These are phyloP conservation scores for Carettochelys insculpta DNA, from an alignment of 2,113 vertebrate species.

Conservation along the genomic window DNA sequence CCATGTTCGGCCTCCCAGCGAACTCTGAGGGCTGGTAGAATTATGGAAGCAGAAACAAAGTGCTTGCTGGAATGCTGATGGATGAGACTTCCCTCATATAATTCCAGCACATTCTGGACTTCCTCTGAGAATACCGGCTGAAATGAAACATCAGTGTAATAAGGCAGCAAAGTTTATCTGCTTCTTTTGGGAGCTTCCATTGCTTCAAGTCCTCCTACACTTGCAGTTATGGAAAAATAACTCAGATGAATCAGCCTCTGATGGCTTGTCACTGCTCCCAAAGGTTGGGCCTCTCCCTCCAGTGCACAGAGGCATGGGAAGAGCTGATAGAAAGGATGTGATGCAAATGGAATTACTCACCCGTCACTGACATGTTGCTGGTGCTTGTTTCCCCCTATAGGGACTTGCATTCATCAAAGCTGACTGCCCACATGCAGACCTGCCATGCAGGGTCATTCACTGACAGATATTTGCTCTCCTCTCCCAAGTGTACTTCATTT, in stretches of 20 bases:
- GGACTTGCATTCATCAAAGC: not conserved
- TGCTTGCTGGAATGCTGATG: not conserved
- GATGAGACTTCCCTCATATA: not conserved
- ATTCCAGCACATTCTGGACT: not conserved
- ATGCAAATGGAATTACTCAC: not conserved
- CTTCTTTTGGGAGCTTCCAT: not conserved
- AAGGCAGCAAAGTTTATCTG: not conserved
- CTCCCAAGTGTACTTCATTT: not conserved
- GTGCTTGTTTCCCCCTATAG: not conserved
- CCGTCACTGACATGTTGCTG: not conserved
- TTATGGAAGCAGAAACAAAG: not conserved
- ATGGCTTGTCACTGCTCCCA: not conserved
- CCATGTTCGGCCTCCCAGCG: not conserved
- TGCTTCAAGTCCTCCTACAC: not conserved
- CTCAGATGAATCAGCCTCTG: not conserved
- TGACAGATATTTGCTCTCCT: not conserved
- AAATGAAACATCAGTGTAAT: not conserved
- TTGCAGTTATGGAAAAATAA: not conserved
- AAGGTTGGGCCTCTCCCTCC: not conserved
- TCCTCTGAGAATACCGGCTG: not conserved
- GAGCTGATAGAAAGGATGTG: not conserved
- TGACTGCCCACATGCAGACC: not conserved
- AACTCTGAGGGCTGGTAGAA: not conserved
- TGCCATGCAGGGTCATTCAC: not conserved
- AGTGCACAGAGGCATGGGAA: not conserved